phyloP scores from a whole-genome alignment of 1,140 invertebrate species.

The Drosophila lacteicornis region DNA sequence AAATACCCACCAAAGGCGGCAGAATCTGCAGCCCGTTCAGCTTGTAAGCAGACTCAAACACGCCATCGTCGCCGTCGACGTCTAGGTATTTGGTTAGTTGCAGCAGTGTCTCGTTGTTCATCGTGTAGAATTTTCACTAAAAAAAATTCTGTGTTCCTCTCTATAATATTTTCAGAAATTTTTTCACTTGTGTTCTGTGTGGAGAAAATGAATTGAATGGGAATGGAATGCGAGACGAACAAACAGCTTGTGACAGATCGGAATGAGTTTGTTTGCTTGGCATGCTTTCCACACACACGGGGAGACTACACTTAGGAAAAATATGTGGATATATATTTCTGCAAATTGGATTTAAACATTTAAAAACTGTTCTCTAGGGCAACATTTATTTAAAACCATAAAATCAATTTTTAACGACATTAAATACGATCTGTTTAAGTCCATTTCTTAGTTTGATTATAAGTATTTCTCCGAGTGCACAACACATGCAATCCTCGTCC shows the following conservation, averaged over 20 bases:
- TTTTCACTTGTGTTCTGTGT: conserved; percentile 28
- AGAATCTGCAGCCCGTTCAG: conserved; percentile 43
- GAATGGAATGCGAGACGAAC: conserved; percentile 2
- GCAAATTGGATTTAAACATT: too few species aligned
- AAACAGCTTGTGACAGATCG: conserved; percentile 9
- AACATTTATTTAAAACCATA: too few species aligned
- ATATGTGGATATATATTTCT: too few species aligned
- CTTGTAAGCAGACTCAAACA: conserved; percentile 32
- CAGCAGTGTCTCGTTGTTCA: conserved; percentile 34
- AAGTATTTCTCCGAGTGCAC: conserved; percentile 15
- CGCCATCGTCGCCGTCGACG: background rate
- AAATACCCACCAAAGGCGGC: conserved; percentile 49
- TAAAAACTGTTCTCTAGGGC: too few species aligned
- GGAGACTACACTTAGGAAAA: background rate
- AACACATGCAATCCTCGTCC: conserved; percentile 28
- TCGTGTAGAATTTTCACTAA: conserved; percentile 27
- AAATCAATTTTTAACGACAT: too few species aligned
- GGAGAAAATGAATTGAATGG: conserved; percentile 26
- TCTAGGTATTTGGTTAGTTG: conserved; percentile 13
- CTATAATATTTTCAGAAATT: conserved; percentile 26
- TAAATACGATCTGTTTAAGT: too few species aligned
- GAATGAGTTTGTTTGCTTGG: conserved; percentile 22
- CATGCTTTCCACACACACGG: background rate
- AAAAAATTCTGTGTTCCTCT: conserved; percentile 25
- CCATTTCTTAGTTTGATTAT: too few species aligned